Base-by-base conservation (phyloP, 2,888 invertebrate genomes). In the Cenopis cana region DNA sequence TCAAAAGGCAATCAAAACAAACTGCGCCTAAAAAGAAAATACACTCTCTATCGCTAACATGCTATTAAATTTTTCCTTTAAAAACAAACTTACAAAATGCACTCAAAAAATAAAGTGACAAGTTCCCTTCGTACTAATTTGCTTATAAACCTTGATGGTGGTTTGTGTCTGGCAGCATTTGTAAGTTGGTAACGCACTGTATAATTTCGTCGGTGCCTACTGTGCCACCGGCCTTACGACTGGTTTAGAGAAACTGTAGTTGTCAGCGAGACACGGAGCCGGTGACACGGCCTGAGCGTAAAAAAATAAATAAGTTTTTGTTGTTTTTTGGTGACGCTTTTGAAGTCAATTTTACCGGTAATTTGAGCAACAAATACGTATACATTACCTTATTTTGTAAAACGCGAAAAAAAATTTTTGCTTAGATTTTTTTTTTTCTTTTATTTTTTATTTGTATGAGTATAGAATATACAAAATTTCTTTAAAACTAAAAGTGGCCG, bases 191-290 rank as follows among this genome's bases (percentile, higher is more conserved):
- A 17, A 33, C 12, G 12, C 10, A 46, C 49, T 46, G 52, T 74
- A 73, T 66, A 60, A 72, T 67, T 69, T 66, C 54, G 36, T 72
- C 70, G 75, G 69, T 50, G 74, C 59, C 69, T 69, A 76, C 77
- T 76, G 73, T 72, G 72, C 46, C 69, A 60, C 68, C 75, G 69
- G 78, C 82, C 76, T 86, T 81, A 83, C 77, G 79, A 89, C 90
- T 79, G 83, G 90, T 89, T 89, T 85, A 81, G 82, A 86, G 88
- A 89, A 90, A 88, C 80, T 78, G 78, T 88, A 92, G 92, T 93
- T 80, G 75, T 77, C 77, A 65, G 56, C 76, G 65, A 76, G 50
- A 72, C 80, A 76, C 81, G 84, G 88, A 85, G 73, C 66, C 69
- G 18, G n/a, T n/a, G 12, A n/a, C 52, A 65, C 65, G 65, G 38